Evolutionary conservation across 1,140 invertebrate genomes (phyloP).

Genomic region (Pollicipes pollicipes): DNA sequence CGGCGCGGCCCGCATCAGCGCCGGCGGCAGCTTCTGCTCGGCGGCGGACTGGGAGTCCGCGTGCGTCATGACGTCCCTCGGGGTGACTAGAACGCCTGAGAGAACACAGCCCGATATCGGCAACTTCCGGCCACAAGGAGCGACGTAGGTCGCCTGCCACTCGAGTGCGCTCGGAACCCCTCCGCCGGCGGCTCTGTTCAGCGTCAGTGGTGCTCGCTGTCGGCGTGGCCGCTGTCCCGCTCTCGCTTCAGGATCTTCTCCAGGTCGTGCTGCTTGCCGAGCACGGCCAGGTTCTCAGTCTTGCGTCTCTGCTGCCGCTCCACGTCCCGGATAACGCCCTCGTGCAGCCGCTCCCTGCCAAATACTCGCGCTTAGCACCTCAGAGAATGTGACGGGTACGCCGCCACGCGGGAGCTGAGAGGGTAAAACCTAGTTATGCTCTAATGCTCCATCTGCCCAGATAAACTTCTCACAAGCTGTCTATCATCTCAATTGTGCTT

Average conservation of each 20-base stretch:
- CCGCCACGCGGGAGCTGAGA: background rate
- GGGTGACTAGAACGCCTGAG: no score
- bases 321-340: constrained; percentile 51
- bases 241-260: constrained; percentile 35
- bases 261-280: constrained; percentile 51
- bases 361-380: no score
- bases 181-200: background rate
- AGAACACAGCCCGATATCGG: background rate
- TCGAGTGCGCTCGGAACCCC: no score
- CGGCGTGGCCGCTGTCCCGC: background rate
- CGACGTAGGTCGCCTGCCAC: no score
- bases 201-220: background rate
- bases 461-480: no score
- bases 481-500: no score
- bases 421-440: background rate
- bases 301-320: constrained; percentile 49
- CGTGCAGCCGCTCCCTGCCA: constrained; percentile 42
- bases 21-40: no score
- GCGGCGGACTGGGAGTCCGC: background rate
- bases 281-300: constrained; percentile 45
- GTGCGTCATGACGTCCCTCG: background rate
- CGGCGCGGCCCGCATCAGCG: no score
- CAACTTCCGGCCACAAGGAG: background rate
- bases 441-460: no score
- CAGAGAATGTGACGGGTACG: no score